A percentile compares a stretch with the other conserved stretches of the same genome.
These are phyloP conservation scores for Bradynema listronoti DNA, from an alignment of 1,140 invertebrate genomes.

Conservation along the genomic window DNA sequence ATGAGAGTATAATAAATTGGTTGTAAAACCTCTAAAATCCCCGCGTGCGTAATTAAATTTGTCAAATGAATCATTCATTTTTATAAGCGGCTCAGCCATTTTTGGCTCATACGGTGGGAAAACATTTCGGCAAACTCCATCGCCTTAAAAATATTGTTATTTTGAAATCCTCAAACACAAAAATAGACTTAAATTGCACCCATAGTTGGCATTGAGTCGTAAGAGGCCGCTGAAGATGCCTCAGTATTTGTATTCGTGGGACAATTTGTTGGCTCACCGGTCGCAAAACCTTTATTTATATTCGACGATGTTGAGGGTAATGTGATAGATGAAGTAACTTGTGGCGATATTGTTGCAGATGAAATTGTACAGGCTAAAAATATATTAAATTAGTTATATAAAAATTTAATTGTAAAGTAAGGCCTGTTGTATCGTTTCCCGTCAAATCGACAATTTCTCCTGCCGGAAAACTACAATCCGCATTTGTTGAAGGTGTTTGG, in stretches of 20 bases:
- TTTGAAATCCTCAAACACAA: not conserved
- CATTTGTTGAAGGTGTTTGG: conserved; percentile 33
- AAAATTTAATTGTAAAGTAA: too few species aligned
- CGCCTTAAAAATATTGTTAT: conserved; percentile 14
- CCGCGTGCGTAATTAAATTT: too few species aligned
- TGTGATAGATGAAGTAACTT: too few species aligned
- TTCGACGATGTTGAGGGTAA: too few species aligned
- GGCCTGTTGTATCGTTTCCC: too few species aligned
- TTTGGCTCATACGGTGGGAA: conserved; percentile 33
- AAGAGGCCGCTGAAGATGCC: conserved; percentile 23
- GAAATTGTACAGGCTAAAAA: too few species aligned
- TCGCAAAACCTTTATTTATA: too few species aligned
- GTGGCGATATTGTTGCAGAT: too few species aligned
- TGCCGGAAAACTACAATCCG: conserved; percentile 7
- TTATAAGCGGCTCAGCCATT: conserved; percentile 18
- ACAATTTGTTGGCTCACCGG: conserved; percentile 24
- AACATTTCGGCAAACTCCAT: conserved; percentile 38
- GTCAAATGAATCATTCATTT: conserved; percentile 5
- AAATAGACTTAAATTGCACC: conserved; percentile 9
- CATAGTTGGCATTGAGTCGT: conserved; percentile 42
- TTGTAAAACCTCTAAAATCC: too few species aligned
- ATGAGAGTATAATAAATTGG: too few species aligned
- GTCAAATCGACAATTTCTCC: conserved; percentile 5
- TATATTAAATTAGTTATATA: too few species aligned
- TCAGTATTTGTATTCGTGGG: conserved; percentile 35